Evolutionary conservation across 2,113 vertebrate genomes (phyloP).

Genomic region (Oncorhynchus masou): DNA sequence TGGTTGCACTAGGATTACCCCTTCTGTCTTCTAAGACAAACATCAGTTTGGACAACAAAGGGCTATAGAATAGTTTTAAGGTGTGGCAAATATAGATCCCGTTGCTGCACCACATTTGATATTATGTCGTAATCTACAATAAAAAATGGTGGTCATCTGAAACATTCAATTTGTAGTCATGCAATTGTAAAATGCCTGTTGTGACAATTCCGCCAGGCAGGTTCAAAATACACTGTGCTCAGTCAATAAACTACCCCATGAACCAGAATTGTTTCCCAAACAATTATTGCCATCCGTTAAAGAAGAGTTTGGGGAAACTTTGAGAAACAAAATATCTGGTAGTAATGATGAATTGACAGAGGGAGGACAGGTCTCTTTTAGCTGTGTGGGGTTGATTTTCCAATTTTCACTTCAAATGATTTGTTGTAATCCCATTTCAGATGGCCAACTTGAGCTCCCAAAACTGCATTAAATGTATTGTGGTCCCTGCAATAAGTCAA

Average conservation of each 20-base stretch:
- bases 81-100: too few species aligned
- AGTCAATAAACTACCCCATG: too few species aligned
- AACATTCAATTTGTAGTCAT: too few species aligned
- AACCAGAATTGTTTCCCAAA: too few species aligned
- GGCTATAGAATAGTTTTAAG: too few species aligned
- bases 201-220: too few species aligned
- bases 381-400: background rate
- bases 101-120: background rate
- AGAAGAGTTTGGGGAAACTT: background rate
- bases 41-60: background rate
- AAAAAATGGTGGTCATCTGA: too few species aligned
- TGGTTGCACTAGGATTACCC: background rate
- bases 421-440: conserved; percentile 34
- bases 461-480: conserved; percentile 34
- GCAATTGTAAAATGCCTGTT: too few species aligned
- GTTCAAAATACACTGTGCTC: too few species aligned
- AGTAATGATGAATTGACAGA: background rate
- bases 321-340: too few species aligned
- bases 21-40: background rate
- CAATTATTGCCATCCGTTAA: background rate
- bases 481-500: conserved; percentile 23
- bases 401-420: background rate
- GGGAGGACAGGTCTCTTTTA: background rate
- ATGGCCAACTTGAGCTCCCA: conserved; percentile 23
- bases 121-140: too few species aligned